Conservation (phyloP, 2,888 invertebrate genomes). For the Plusia festucae region DNA sequence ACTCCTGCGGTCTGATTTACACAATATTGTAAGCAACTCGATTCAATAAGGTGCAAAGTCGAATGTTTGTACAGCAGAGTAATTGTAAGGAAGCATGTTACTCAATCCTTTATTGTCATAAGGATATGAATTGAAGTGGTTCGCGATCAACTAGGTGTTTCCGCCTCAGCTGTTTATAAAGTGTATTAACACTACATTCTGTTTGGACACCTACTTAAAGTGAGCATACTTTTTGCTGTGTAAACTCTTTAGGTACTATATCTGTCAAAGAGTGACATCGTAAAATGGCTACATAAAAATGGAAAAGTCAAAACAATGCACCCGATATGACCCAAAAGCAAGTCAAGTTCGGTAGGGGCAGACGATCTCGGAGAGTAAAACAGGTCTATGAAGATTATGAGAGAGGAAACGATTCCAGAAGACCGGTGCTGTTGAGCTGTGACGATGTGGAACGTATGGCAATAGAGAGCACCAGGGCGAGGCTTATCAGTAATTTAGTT, state of each 20-base stretch:
- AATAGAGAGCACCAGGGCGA: slow-evolving; percentile 60
- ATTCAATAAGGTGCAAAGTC: slow-evolving; percentile 32
- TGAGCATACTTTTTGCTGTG: slow-evolving; percentile 59
- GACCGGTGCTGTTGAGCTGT: slow-evolving; percentile 56
- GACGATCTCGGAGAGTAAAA: slow-evolving; percentile 34
- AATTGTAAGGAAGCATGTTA: slow-evolving; percentile 83
- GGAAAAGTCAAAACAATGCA: slow-evolving; percentile 57
- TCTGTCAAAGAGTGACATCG: slow-evolving; percentile 54
- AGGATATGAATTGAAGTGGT: slow-evolving; percentile 88
- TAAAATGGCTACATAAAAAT: slow-evolving; percentile 58
- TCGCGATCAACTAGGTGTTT: slow-evolving; percentile 87
- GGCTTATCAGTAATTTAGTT: slow-evolving; percentile 55
- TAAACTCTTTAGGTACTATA: slow-evolving; percentile 36
- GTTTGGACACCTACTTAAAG: slow-evolving; percentile 66
- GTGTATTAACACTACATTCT: slow-evolving; percentile 60
- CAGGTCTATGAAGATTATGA: slow-evolving; percentile 30
- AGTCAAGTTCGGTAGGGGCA: slow-evolving; percentile 44
- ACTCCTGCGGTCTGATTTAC: slow-evolving; percentile 47
- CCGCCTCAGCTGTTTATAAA: slow-evolving; percentile 83
- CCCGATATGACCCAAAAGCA: slow-evolving; percentile 54
- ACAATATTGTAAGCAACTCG: slow-evolving; percentile 22
- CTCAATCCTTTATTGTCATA: slow-evolving; percentile 86
- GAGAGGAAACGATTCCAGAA: slow-evolving; percentile 17
- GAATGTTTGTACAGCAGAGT: slow-evolving; percentile 37
- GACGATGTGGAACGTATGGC: slow-evolving; percentile 58